Evolutionary conservation across 2,888 invertebrate species (phyloP).

Genomic region (Cecidostiba fungosa): DNA sequence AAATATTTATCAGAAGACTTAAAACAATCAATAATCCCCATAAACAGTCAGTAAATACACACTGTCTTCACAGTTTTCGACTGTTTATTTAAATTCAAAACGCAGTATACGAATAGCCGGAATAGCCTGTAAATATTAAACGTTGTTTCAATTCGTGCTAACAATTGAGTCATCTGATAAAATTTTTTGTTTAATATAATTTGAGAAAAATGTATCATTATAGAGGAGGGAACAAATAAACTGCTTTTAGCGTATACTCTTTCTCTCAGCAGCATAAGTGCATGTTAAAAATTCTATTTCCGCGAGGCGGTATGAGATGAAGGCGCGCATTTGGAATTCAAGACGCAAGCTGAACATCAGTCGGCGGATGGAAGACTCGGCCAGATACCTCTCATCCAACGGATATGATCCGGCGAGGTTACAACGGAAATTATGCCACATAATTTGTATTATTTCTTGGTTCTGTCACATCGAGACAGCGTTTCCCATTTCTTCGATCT

Average conservation of each 20-base stretch:
- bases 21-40: too few species aligned
- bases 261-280: neutral
- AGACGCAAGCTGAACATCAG: slow-evolving; percentile 54
- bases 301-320: slow-evolving; percentile 39
- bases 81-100: too few species aligned
- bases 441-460: slow-evolving; percentile 57
- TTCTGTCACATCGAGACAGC: neutral
- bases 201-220: slow-evolving; percentile 32
- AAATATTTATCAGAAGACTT: too few species aligned
- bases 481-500: slow-evolving; percentile 6
- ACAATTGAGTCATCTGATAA: neutral
- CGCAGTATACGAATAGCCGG: too few species aligned
- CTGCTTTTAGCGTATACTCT: neutral
- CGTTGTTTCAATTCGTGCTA: neutral
- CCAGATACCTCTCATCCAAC: slow-evolving; percentile 54
- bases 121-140: neutral
- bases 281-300: slow-evolving; percentile 59
- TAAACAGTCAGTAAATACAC: too few species aligned
- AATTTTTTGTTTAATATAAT: slow-evolving; percentile 17
- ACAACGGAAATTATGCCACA: slow-evolving; percentile 61
- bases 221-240: slow-evolving; percentile 28
- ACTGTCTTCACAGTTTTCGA: too few species aligned
- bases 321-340: slow-evolving; percentile 54
- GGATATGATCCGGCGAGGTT: slow-evolving; percentile 53
- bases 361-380: slow-evolving; percentile 52